Evolutionary conservation across 37 sponge, comb jelly and placozoan species (phyloP).

Genomic region (Hormiphora californensis): DNA sequence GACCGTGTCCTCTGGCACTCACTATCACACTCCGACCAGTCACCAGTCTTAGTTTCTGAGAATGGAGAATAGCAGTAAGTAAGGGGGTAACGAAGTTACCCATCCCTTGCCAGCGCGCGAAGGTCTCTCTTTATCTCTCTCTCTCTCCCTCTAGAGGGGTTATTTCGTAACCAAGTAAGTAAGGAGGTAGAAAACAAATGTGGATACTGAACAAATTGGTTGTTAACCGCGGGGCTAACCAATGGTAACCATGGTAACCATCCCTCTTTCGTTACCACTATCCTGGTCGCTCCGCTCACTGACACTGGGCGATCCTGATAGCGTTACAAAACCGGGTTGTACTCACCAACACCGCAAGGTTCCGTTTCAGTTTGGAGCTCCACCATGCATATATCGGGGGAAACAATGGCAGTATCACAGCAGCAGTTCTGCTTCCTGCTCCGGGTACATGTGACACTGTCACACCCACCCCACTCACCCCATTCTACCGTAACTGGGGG

Average conservation of each 20-base stretch:
- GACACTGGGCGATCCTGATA: no score
- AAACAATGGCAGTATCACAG: not conserved
- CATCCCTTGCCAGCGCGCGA: not conserved
- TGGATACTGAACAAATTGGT: no score
- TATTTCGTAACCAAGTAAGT: no score
- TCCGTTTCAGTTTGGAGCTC: not conserved
- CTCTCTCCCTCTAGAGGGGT: no score
- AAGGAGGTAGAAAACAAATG: no score
- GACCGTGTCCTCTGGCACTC: not conserved
- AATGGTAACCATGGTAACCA: no score
- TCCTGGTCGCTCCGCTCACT: no score
- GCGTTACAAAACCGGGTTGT: no score
- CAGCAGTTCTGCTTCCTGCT: not conserved
- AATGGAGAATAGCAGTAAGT: not conserved
- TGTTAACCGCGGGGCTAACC: no score
- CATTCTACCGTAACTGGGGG: constrained; percentile 20
- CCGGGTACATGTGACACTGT: not conserved
- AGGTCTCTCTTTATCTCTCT: no score
- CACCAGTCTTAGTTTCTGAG: not conserved
- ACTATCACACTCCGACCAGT: not conserved
- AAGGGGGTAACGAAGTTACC: not conserved
- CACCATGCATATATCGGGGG: constrained; percentile 10
- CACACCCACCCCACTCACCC: constrained; percentile 51
- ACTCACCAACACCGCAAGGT: not conserved
- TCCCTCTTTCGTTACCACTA: no score